Percentiles rank a stretch among this genome's conserved stretches.
phyloP scores from a whole-genome alignment of 1,140 invertebrate species.

The Lerema accius region DNA sequence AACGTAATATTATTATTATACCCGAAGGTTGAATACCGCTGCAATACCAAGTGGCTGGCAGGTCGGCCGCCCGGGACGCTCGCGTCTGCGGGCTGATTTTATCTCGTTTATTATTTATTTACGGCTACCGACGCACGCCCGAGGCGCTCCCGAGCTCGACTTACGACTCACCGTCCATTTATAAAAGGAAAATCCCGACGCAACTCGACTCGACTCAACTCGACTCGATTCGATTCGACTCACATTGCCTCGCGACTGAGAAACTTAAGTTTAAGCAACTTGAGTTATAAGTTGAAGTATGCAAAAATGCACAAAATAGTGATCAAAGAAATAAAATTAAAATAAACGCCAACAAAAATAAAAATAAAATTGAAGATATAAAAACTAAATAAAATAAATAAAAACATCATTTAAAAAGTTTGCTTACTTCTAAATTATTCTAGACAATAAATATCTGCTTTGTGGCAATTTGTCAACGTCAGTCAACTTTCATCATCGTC shows the following conservation, averaged over 20 bases:
- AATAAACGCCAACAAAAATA: too few species aligned
- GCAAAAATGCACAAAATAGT: too few species aligned
- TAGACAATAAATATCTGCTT: too few species aligned
- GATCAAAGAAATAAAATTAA: too few species aligned
- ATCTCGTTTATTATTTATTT: slow-evolving; percentile 35
- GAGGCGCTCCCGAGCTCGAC: slow-evolving; percentile 24
- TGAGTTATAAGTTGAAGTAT: too few species aligned
- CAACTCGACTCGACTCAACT: not conserved
- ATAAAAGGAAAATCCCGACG: slow-evolving; percentile 22
- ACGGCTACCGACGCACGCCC: slow-evolving; percentile 32
- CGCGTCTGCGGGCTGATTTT: slow-evolving; percentile 31
- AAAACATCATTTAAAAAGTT: too few species aligned
- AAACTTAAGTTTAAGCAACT: too few species aligned
- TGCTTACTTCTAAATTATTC: too few species aligned
- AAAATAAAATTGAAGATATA: too few species aligned
- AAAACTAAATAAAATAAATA: too few species aligned
- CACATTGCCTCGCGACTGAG: not conserved
- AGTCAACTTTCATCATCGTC: slow-evolving; percentile 32
- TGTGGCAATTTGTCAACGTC: too few species aligned
- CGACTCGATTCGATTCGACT: not conserved
- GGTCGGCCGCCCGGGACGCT: slow-evolving; percentile 29
- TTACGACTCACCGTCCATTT: slow-evolving; percentile 13
- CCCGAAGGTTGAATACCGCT: slow-evolving; percentile 10
- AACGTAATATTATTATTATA: too few species aligned
- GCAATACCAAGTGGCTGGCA: slow-evolving; percentile 21